Percentiles rank a stretch among this genome's conserved stretches.
Conservation (phyloP, 1,140 invertebrate species). For the Apolygus lucorum region DNA sequence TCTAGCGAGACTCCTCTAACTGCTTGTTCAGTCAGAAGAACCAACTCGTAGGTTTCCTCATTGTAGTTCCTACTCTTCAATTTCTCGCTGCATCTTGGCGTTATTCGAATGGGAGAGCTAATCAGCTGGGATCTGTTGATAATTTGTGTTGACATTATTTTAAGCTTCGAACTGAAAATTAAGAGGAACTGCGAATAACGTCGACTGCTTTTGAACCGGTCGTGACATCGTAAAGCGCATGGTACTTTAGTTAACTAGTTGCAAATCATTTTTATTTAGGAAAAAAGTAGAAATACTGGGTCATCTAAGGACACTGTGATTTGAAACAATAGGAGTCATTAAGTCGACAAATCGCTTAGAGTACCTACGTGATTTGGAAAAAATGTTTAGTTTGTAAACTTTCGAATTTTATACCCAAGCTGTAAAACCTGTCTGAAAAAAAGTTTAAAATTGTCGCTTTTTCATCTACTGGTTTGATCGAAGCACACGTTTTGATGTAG, state of each 20-base stretch:
- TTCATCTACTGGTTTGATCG: not conserved
- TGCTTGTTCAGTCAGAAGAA: too few species aligned
- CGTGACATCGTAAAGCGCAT: too few species aligned
- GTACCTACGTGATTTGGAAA: not conserved
- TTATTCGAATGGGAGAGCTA: not conserved
- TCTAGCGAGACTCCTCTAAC: too few species aligned
- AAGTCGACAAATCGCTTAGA: not conserved
- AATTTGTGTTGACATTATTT: too few species aligned
- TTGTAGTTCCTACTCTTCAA: too few species aligned
- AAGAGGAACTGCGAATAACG: too few species aligned
- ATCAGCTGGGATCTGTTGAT: too few species aligned
- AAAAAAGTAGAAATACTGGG: slow-evolving; percentile 8
- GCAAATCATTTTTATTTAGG: too few species aligned
- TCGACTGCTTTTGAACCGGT: too few species aligned
- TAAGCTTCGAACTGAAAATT: too few species aligned
- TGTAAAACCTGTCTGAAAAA: not conserved
- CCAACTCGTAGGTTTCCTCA: too few species aligned
- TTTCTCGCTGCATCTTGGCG: not conserved
- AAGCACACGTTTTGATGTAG: not conserved
- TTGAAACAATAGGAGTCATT: not conserved
- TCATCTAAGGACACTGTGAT: slow-evolving; percentile 14
- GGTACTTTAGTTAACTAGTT: not conserved
- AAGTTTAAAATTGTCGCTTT: not conserved
- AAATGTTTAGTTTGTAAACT: not conserved
- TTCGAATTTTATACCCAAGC: not conserved